A percentile compares a stretch with the other conserved stretches of the same genome.
Evolutionary conservation across 2,888 invertebrate species (phyloP).

Genomic region (Lasioglossum lativentre): DNA sequence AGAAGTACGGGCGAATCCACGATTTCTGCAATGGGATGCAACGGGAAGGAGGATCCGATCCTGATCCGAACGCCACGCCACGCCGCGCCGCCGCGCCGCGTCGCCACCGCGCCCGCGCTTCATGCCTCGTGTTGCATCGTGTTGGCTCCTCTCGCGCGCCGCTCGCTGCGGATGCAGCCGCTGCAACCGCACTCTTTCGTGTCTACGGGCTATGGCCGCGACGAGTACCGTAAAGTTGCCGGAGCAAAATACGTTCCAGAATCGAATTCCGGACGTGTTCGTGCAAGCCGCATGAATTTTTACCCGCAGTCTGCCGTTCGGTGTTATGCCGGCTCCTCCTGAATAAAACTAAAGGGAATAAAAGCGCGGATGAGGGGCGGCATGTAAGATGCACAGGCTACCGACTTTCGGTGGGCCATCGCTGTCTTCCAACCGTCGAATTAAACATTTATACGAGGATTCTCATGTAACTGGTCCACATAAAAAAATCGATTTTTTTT

Average conservation of each 20-base stretch:
- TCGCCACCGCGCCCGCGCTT: no score
- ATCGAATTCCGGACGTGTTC: slow-evolving; percentile 64
- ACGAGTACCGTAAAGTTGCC: slow-evolving; percentile 60
- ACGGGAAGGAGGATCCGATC: not conserved
- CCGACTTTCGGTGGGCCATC: not conserved
- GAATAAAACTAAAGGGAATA: not conserved
- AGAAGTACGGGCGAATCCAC: not conserved
- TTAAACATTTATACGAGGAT: not conserved
- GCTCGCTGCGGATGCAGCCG: slow-evolving; percentile 33
- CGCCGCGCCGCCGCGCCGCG: not conserved
- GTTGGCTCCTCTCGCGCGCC: no score
- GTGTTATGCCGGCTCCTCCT: not conserved
- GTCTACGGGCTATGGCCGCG: slow-evolving; percentile 44
- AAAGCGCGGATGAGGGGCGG: not conserved
- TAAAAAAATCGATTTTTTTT: not conserved
- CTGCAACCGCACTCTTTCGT: slow-evolving; percentile 56
- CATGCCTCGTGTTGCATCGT: no score
- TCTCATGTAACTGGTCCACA: not conserved
- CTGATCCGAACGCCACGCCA: slow-evolving; percentile 12
- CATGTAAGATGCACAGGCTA: not conserved
- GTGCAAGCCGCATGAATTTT: slow-evolving; percentile 57
- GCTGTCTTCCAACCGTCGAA: not conserved
- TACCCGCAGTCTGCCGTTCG: slow-evolving; percentile 9
- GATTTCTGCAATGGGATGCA: not conserved
- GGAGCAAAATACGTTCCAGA: slow-evolving; percentile 52